These are phyloP conservation scores for Ariolimax columbianus DNA, from an alignment of 2,888 invertebrate species.

Conservation along the genomic window DNA sequence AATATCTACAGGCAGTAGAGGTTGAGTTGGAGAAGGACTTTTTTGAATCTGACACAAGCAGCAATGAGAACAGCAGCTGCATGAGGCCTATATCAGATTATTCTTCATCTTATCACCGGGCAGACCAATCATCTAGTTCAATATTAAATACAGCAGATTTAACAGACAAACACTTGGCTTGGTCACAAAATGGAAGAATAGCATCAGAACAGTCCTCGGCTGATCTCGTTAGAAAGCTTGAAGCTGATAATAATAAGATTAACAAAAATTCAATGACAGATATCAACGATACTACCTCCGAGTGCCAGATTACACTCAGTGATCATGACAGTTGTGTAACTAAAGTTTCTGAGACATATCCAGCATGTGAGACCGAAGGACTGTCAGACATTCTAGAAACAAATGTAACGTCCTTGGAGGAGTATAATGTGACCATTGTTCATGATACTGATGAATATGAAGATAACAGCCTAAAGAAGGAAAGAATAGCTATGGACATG, in stretches of 20 bases:
- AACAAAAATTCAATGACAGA: background rate
- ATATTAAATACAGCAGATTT: background rate
- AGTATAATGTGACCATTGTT: slow-evolving; percentile 45
- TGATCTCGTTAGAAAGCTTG: background rate
- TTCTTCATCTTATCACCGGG: background rate
- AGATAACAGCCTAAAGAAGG: background rate
- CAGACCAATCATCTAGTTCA: background rate
- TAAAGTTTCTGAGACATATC: background rate
- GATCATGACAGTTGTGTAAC: background rate
- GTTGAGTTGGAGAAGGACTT: slow-evolving; percentile 66
- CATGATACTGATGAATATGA: slow-evolving; percentile 34
- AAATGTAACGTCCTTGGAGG: background rate
- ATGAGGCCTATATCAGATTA: background rate
- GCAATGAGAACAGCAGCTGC: background rate
- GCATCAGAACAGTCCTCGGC: background rate
- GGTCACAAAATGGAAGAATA: background rate
- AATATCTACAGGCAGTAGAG: slow-evolving; percentile 64
- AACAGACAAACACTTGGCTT: background rate
- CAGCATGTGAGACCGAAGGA: background rate
- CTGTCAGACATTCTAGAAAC: background rate
- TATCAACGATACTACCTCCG: background rate
- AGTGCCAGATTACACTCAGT: too few species aligned
- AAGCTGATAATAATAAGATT: background rate
- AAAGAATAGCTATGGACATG: background rate
- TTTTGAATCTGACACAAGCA: slow-evolving; percentile 16